phyloP scores from a whole-genome alignment of 2,113 vertebrate genomes.

The Cheirogaleus medius region DNA sequence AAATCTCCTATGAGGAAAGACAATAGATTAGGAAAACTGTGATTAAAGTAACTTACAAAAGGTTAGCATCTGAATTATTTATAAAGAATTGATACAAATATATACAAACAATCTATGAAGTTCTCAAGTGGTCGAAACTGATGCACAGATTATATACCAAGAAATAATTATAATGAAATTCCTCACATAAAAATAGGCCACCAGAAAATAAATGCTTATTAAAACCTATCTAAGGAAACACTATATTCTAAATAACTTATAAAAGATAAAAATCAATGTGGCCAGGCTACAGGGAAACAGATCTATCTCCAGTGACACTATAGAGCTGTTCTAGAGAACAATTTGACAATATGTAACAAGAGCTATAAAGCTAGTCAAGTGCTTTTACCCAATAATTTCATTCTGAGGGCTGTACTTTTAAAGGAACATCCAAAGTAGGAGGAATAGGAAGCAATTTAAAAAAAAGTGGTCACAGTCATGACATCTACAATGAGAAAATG shows the following conservation, averaged over 20 bases:
- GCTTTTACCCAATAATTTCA: constrained; percentile 5
- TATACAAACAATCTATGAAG: constrained; percentile 11
- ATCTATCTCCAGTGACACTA: not conserved
- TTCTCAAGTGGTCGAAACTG: not conserved
- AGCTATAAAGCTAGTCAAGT: not conserved
- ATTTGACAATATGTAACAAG: not conserved
- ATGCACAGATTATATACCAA: constrained; percentile 26
- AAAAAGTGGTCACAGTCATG: not conserved
- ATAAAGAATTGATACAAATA: constrained; percentile 32
- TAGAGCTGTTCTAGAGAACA: constrained; percentile 9
- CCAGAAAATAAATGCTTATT: constrained; percentile 35
- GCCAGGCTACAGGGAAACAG: not conserved
- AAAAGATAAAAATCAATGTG: constrained; percentile 14
- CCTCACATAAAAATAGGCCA: constrained; percentile 19
- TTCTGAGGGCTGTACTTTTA: not conserved
- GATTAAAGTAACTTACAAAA: constrained; percentile 23
- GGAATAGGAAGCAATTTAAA: not conserved
- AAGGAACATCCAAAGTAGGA: not conserved
- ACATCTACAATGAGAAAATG: not conserved
- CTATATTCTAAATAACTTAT: not conserved
- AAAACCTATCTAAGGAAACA: not conserved
- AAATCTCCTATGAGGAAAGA: constrained; percentile 6
- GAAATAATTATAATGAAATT: constrained; percentile 36
- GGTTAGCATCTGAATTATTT: constrained; percentile 4
- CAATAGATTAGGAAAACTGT: not conserved